Evolutionary conservation across 1,140 invertebrate genomes (phyloP), one percentile per base, ranked within the genome.

Genomic region (Eciton burchellii): DNA sequence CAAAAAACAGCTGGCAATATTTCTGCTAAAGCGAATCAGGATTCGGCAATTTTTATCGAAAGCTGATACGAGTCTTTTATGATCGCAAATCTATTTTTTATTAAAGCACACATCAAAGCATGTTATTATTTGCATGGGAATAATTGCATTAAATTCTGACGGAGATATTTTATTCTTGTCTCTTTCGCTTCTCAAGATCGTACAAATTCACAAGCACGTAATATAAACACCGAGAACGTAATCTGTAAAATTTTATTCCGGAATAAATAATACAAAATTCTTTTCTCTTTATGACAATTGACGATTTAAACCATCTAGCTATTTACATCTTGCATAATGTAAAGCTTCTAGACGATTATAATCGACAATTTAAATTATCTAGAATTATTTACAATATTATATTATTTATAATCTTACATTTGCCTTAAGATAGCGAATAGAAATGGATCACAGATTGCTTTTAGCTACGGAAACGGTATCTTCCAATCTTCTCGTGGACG

Each of bases 381-480:
- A 62, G 16, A 47, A 21, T 45, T 68, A 79, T 79, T 70, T 70
- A 56, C 62, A 56, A 41, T 26, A 21, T 56, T 35, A 3, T n/a
- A n/a, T 12, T n/a, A n/a, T n/a, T n/a, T n/a, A n/a, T n/a, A n/a
- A n/a, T n/a, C 11, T 54, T 68, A 45, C 41, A 57, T 45, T 1
- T 70, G n/a, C 8, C 19, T 45, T 52, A 57, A 57, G 45, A 29
- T 45, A 24, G 9, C 21, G n/a, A 70, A 29, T 54, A 3, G n/a
- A 29, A 52, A 57, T 29, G 41, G 21, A 77, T 89, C 35, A 90
- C n/a, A 89, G 12, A n/a, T 0, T 19, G 72, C 79, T 89, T 35
- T 63, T 89, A 12, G 73, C 81, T 29, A 84, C 83, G 3, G 84
- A 91, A 8, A 73, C 9, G 1, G 86, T 77, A 56, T 86, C 83